Evolutionary conservation across 2,888 invertebrate species (phyloP), one percentile per base, ranked within the genome.

Genomic region (Drosophila yooni): DNA sequence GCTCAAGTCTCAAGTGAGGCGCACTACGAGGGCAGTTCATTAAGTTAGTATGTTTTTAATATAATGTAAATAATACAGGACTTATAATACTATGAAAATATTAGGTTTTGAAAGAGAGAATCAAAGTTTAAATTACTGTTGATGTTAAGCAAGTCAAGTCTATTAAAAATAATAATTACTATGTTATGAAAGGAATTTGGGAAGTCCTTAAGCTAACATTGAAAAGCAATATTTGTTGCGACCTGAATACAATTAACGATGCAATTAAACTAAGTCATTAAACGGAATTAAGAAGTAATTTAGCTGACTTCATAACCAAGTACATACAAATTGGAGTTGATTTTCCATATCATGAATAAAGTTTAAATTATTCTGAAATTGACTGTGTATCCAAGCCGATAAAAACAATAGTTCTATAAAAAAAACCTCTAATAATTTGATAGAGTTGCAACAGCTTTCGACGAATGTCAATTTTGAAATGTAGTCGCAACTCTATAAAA

Each of bases 1-100:
- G 58, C 48, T 76, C 54, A 76, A 65, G 62, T 62, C 66, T 79
- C 76, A 80, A 79, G 80, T 76, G 73, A 36, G 40, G 25, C 46
- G 46, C 34, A 54, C 27, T 34, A 7, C 64, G 76, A 76, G 78
- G 79, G 76, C 25, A 1, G 79, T 1, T 34, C 2, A 2, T 0
- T 11, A 13, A 52, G 18, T 63, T 68, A 1, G 21, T 3, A n/a
- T 29, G 15, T 29, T 29, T 50, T 5, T 1, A 50, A 15, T 50
- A 13, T 25, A 25, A 48, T 48, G 25, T 48, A 13, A 46, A 46
- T 46, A 13, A 21, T 21, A 21, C 4, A 27, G 18, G 27, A 50
- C 7, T 46, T 0, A 13, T 7, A 46, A 21, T 3, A 7, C 0
- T 2, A 2, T 46, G 15, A 25, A 46, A 25, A 1, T 15, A 25